Evolutionary conservation across 2,797 vertebrate species (phyloP).

Genomic region (Gastrophryne carolinensis): DNA sequence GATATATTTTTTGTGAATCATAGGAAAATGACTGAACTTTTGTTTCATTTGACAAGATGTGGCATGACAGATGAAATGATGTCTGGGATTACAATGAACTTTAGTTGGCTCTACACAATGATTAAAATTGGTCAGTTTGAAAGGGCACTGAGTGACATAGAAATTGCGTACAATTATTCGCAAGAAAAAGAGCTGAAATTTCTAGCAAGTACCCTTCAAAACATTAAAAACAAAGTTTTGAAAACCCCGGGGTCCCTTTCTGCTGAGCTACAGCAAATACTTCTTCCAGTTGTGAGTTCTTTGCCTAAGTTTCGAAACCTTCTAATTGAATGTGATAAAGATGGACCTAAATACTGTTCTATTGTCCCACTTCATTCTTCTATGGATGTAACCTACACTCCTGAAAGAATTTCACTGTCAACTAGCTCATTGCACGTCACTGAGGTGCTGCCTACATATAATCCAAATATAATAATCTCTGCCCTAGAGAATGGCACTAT

Average conservation of each 20-base stretch:
- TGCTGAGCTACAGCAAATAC: slow-evolving; percentile 93
- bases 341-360: slow-evolving; percentile 97
- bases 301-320: slow-evolving; percentile 95
- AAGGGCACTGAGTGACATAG: slow-evolving; percentile 89
- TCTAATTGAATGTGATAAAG: slow-evolving; percentile 96
- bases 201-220: slow-evolving; percentile 87
- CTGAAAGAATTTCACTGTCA: slow-evolving; percentile 89
- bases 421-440: slow-evolving; percentile 95
- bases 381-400: slow-evolving; percentile 96
- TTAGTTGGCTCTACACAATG: slow-evolving; percentile 99
- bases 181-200: slow-evolving; percentile 98
- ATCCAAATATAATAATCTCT: slow-evolving; percentile 88
- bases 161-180: slow-evolving; percentile 88
- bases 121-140: slow-evolving; percentile 98
- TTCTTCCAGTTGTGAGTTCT: slow-evolving; percentile 94
- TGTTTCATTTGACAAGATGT: slow-evolving; percentile 89
- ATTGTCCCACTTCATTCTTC: slow-evolving; percentile 97
- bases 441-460: slow-evolving; percentile 91
- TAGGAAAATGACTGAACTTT: slow-evolving; percentile 95
- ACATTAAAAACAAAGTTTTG: slow-evolving; percentile 89
- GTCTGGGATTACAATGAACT: slow-evolving; percentile 97
- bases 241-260: slow-evolving; percentile 94
- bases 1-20: slow-evolving; percentile 99
- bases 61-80: slow-evolving; percentile 94
- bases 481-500: slow-evolving; percentile 96